phyloP scores from a whole-genome alignment of 2,888 invertebrate genomes.

The Eupelmus urozonus region DNA sequence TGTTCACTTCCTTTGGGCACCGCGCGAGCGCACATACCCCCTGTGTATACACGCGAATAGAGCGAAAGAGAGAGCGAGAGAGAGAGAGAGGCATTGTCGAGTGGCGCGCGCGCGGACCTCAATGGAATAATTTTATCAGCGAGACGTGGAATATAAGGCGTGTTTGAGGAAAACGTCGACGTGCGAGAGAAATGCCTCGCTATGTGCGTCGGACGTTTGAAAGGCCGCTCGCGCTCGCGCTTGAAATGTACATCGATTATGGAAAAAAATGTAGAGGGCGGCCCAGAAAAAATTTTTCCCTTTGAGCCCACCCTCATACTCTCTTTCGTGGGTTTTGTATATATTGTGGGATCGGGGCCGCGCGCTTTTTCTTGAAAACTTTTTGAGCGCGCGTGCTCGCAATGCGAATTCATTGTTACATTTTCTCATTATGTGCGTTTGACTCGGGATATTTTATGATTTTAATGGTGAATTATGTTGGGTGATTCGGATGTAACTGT shows the following conservation, averaged over 20 bases:
- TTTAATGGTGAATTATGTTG: too few species aligned
- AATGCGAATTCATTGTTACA: constrained; percentile 25
- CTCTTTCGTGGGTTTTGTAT: not conserved
- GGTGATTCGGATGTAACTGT: too few species aligned
- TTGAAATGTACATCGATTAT: constrained; percentile 54
- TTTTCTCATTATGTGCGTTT: too few species aligned
- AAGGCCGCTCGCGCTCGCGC: constrained; percentile 27
- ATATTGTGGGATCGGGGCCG: not conserved
- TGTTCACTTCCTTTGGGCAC: constrained; percentile 48
- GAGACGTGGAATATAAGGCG: constrained; percentile 45
- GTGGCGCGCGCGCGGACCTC: constrained; percentile 28
- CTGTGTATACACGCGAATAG: not conserved
- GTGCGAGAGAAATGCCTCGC: constrained; percentile 17
- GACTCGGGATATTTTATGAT: too few species aligned
- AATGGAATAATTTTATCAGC: constrained; percentile 59
- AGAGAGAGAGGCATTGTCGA: constrained; percentile 48
- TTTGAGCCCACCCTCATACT: not conserved
- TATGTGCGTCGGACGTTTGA: constrained; percentile 32
- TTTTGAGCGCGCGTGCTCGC: not conserved
- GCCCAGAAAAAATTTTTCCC: constrained; percentile 22
- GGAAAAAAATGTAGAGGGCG: constrained; percentile 24
- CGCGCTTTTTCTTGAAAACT: constrained; percentile 1
- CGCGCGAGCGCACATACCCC: not conserved
- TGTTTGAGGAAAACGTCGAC: constrained; percentile 36
- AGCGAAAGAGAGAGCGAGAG: constrained; percentile 10